Evolutionary conservation across 1,140 invertebrate genomes (phyloP).

Genomic region (Armadillidium nasatum): DNA sequence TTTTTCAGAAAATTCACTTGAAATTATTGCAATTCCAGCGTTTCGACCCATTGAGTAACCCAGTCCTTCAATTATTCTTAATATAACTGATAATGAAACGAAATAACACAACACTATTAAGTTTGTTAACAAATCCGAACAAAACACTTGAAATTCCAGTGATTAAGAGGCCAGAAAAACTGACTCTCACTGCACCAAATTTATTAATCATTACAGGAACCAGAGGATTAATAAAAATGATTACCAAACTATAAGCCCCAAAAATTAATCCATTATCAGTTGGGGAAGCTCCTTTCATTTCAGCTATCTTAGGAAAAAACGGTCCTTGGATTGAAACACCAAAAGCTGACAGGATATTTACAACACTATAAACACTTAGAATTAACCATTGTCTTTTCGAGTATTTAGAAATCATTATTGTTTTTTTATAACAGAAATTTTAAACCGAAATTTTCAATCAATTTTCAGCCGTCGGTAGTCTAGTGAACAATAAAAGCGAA

Average conservation of each 20-base stretch:
- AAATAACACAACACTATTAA: not conserved
- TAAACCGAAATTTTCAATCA: too few species aligned
- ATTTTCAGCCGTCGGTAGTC: too few species aligned
- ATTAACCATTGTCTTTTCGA: conserved; percentile 17
- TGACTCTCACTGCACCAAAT: conserved; percentile 16
- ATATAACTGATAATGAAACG: conserved; percentile 8
- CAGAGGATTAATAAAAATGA: conserved; percentile 21
- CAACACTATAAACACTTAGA: conserved; percentile 3
- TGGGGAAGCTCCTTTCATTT: conserved; percentile 19
- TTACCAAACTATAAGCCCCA: conserved; percentile 14
- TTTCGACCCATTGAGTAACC: conserved; percentile 16
- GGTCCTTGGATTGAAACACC: conserved; percentile 23
- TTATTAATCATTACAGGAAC: not conserved
- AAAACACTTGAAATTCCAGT: conserved; percentile 19
- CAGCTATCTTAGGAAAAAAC: conserved; percentile 20
- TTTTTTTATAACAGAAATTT: not conserved
- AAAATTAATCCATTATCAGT: conserved; percentile 26
- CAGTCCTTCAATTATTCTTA: conserved; percentile 21
- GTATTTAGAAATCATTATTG: conserved; percentile 14
- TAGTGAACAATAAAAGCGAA: too few species aligned
- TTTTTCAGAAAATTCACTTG: conserved; percentile 27
- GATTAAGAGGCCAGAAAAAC: conserved; percentile 2
- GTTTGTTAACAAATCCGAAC: conserved; percentile 21
- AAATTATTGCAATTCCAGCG: conserved; percentile 13
- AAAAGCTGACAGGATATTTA: conserved; percentile 5